These are phyloP conservation scores for Caranx ignobilis DNA, from an alignment of 2,113 vertebrate genomes.

Conservation along the genomic window DNA sequence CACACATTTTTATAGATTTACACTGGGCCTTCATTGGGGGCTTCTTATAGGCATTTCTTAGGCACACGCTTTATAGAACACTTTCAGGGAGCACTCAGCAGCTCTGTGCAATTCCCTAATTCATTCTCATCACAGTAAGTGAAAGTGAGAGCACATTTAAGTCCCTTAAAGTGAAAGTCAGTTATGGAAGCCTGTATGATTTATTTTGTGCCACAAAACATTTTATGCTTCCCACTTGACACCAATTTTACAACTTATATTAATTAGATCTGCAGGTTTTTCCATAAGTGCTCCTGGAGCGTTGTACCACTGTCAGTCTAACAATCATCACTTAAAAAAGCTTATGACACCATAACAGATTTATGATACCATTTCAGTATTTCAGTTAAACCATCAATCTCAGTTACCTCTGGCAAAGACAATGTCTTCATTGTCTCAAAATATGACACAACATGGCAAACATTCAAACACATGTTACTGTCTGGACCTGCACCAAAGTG, in stretches of 20 bases:
- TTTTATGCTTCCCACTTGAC: constrained; percentile 56
- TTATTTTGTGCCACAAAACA: constrained; percentile 61
- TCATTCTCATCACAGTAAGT: constrained; percentile 70
- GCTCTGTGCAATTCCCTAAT: constrained; percentile 51
- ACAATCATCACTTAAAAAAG: constrained; percentile 10
- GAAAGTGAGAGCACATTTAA: constrained; percentile 59
- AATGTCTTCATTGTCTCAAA: constrained; percentile 18
- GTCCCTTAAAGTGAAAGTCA: constrained; percentile 47
- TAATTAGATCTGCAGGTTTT: constrained; percentile 55
- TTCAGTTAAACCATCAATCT: constrained; percentile 31
- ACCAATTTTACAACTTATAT: constrained; percentile 56
- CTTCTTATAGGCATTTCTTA: not conserved
- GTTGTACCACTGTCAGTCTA: constrained; percentile 2
- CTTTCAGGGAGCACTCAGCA: constrained; percentile 13
- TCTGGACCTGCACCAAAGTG: no score
- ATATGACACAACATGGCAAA: not conserved
- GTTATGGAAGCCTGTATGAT: constrained; percentile 57
- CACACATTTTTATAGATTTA: not conserved
- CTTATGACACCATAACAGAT: constrained; percentile 55
- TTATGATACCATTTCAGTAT: constrained; percentile 33
- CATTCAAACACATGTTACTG: no score
- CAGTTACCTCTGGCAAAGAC: constrained; percentile 35
- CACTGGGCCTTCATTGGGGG: not conserved
- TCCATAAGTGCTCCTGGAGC: not conserved
- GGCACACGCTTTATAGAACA: constrained; percentile 32